Evolutionary conservation across 1,140 invertebrate species (phyloP).

Genomic region (Armadillidium nasatum): DNA sequence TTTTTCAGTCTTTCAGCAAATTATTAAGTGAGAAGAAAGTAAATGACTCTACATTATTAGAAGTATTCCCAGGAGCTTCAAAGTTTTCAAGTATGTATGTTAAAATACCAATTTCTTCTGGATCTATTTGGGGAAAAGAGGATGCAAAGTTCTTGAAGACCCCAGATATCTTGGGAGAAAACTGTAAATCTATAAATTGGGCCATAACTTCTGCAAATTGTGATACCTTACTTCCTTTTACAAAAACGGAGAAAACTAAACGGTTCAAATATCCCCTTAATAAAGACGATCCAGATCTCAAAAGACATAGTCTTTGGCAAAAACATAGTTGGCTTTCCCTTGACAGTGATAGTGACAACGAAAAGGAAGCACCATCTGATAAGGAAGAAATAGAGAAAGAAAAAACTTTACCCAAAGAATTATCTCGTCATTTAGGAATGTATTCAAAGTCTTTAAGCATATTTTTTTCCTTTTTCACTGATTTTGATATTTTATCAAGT

Average conservation of each 20-base stretch:
- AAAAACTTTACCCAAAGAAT: not conserved
- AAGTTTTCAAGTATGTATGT: not conserved
- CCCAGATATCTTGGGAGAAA: not conserved
- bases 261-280: conserved; percentile 1
- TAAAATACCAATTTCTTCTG: not conserved
- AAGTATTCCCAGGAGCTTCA: not conserved
- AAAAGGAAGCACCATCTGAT: not conserved
- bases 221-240: not conserved
- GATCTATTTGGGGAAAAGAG: not conserved
- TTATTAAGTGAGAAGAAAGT: not conserved
- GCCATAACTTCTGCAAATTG: not conserved
- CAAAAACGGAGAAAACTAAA: not conserved
- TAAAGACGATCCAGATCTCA: conserved; percentile 16
- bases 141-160: not conserved
- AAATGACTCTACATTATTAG: not conserved
- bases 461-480: not conserved
- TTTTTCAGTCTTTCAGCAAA: not conserved
- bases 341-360: conserved; percentile 16
- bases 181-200: not conserved
- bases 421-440: not conserved
- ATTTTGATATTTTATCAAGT: not conserved
- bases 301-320: conserved; percentile 13
- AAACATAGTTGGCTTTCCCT: conserved; percentile 24
- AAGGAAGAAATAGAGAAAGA: not conserved
- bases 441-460: not conserved